A percentile compares a stretch with the other conserved stretches of the same genome.
phyloP scores from a whole-genome alignment of 2,888 invertebrate species.

The Nudaria mundana region DNA sequence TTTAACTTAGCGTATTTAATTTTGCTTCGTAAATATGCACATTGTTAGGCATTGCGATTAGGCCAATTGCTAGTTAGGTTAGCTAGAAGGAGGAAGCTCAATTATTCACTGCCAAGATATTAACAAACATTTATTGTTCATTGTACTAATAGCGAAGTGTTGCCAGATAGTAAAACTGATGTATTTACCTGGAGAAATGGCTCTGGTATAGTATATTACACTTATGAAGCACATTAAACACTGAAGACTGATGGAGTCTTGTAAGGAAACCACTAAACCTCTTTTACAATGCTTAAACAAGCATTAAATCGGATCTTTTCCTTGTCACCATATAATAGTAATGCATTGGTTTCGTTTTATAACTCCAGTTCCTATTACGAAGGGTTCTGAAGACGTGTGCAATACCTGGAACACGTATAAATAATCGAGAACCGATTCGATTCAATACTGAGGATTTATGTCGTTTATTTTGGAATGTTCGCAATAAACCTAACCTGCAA shows the following conservation, averaged over 20 bases:
- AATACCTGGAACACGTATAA: slow-evolving; percentile 42
- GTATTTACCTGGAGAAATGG: background rate
- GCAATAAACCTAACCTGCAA: slow-evolving; percentile 9
- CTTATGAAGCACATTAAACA: slow-evolving; percentile 27
- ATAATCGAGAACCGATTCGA: slow-evolving; percentile 37
- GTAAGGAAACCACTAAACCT: slow-evolving; percentile 33
- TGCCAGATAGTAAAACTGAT: slow-evolving; percentile 5
- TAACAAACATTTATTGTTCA: slow-evolving; percentile 32
- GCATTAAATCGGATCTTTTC: slow-evolving; percentile 42
- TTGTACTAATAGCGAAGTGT: slow-evolving; percentile 1
- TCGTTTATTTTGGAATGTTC: slow-evolving; percentile 28
- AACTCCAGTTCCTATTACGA: slow-evolving; percentile 47
- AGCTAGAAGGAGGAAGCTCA: slow-evolving; percentile 34
- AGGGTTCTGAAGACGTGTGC: slow-evolving; percentile 36
- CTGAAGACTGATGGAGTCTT: slow-evolving; percentile 20
- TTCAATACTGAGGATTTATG: slow-evolving; percentile 27
- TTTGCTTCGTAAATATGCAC: slow-evolving; percentile 15
- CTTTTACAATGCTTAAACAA: slow-evolving; percentile 37
- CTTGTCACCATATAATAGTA: slow-evolving; percentile 44
- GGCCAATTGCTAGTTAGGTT: slow-evolving; percentile 27
- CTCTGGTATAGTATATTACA: background rate
- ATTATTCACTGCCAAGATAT: slow-evolving; percentile 29
- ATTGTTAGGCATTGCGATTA: slow-evolving; percentile 24
- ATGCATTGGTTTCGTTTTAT: slow-evolving; percentile 50
- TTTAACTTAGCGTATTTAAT: slow-evolving; percentile 20